Evolutionary conservation across 2,888 invertebrate genomes (phyloP).

Genomic region (Hemicrepidius hirtus): DNA sequence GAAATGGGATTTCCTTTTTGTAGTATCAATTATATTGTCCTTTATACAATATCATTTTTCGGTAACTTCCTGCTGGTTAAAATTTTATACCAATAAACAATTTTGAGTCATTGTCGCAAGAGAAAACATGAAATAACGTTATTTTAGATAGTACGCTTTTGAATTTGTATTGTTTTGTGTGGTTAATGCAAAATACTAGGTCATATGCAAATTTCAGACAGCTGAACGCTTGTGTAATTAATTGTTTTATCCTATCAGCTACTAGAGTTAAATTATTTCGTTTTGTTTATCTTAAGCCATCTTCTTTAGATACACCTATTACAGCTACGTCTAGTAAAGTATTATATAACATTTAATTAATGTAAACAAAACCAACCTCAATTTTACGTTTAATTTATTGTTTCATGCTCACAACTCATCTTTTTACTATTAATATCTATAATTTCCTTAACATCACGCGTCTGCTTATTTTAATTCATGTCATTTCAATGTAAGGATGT

Average conservation of each 20-base stretch:
- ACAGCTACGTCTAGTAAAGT: background rate
- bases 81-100: background rate
- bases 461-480: constrained; percentile 28
- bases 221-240: constrained; percentile 26
- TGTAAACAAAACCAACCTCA: constrained; percentile 10
- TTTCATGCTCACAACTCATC: constrained; percentile 21
- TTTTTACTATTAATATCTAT: constrained; percentile 9
- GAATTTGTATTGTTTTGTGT: constrained; percentile 16
- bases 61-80: background rate
- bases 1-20: constrained; percentile 24
- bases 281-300: background rate
- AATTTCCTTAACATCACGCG: constrained; percentile 27
- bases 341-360: constrained; percentile 20
- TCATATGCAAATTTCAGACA: constrained; percentile 21
- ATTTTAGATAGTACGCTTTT: constrained; percentile 5
- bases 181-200: constrained; percentile 23
- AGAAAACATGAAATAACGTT: constrained; percentile 17
- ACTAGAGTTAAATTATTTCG: background rate
- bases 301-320: background rate
- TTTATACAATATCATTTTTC: background rate
- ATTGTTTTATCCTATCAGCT: constrained; percentile 6
- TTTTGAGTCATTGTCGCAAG: constrained; percentile 1
- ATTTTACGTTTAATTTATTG: background rate
- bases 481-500: constrained; percentile 29
- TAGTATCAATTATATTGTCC: constrained; percentile 12